phyloP scores from a whole-genome alignment of 2,797 vertebrate species.

The Sebastes iracundus region DNA sequence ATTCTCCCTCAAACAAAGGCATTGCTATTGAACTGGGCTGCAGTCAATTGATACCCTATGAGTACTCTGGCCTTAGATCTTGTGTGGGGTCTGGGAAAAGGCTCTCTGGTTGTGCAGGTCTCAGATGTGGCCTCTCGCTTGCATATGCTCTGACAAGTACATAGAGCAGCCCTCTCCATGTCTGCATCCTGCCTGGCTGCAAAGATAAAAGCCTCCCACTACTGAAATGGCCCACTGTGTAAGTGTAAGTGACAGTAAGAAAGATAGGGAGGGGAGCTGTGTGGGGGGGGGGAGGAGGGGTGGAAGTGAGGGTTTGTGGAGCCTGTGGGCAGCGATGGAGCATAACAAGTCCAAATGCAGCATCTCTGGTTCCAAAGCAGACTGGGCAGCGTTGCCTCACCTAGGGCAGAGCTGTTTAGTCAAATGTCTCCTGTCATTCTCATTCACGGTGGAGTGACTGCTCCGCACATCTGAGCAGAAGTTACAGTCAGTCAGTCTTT shows the following conservation, averaged over 20 bases:
- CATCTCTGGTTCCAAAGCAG: conserved; percentile 21
- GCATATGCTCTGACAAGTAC: conserved; percentile 54
- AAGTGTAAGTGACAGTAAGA: conserved; percentile 72
- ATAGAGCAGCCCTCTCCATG: conserved; percentile 53
- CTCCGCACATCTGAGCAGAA: conserved; percentile 18
- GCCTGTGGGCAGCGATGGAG: conserved; percentile 47
- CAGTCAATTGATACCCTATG: conserved; percentile 25
- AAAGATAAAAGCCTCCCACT: conserved; percentile 72
- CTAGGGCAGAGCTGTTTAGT: conserved; percentile 32
- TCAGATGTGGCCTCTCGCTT: conserved; percentile 58
- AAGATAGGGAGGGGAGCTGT: conserved; percentile 41
- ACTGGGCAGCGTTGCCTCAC: conserved; percentile 19
- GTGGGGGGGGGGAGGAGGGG: conserved; percentile 17
- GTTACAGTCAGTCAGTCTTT: conserved; percentile 6
- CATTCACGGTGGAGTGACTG: conserved; percentile 1
- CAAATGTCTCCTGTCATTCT: conserved; percentile 42
- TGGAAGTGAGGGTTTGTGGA: conserved; percentile 43
- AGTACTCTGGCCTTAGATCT: conserved; percentile 44
- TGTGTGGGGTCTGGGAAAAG: conserved; percentile 37
- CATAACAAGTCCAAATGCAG: conserved; percentile 47
- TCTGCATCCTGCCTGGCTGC: conserved; percentile 61
- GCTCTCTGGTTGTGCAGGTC: conserved; percentile 40
- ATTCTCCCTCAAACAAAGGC: conserved; percentile 39
- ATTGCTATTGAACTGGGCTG: conserved; percentile 9
- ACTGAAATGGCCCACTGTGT: conserved; percentile 62